Percentiles rank a stretch among this genome's conserved stretches.
These are phyloP conservation scores for Xylophagus ater DNA, from an alignment of 2,888 invertebrate species.

Conservation along the genomic window DNA sequence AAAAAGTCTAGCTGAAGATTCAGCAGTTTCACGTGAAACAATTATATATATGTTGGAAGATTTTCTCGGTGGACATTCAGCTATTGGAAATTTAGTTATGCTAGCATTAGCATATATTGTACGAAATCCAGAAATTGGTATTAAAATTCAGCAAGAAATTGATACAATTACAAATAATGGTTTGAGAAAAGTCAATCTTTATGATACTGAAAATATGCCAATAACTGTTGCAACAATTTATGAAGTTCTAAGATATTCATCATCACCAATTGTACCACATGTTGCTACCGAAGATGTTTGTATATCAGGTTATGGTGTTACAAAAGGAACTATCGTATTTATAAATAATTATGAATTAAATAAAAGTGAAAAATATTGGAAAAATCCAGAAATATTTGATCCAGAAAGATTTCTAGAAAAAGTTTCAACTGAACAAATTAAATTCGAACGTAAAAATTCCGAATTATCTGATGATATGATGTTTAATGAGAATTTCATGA, in stretches of 20 bases:
- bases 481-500: constrained; percentile 43
- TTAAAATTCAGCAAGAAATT: constrained; percentile 57
- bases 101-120: constrained; percentile 59
- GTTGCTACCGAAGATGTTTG: constrained; percentile 67
- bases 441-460: constrained; percentile 32
- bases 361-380: constrained; percentile 61
- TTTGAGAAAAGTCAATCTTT: constrained; percentile 47
- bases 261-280: constrained; percentile 84
- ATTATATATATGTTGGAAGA: constrained; percentile 77
- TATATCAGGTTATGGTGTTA: constrained; percentile 59
- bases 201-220: constrained; percentile 56
- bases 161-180: constrained; percentile 39
- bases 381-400: constrained; percentile 55
- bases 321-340: constrained; percentile 69
- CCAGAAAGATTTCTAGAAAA: constrained; percentile 62
- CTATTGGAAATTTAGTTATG: constrained; percentile 75
- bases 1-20: constrained; percentile 53
- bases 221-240: constrained; percentile 73
- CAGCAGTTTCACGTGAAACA: constrained; percentile 60
- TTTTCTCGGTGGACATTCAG: constrained; percentile 79
- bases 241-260: constrained; percentile 67
- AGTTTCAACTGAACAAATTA: constrained; percentile 15
- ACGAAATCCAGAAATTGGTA: constrained; percentile 52
- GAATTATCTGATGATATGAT: constrained; percentile 45
- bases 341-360: constrained; percentile 77